Evolutionary conservation across 1,140 invertebrate genomes (phyloP).

Genomic region (Eubasilissa regina): DNA sequence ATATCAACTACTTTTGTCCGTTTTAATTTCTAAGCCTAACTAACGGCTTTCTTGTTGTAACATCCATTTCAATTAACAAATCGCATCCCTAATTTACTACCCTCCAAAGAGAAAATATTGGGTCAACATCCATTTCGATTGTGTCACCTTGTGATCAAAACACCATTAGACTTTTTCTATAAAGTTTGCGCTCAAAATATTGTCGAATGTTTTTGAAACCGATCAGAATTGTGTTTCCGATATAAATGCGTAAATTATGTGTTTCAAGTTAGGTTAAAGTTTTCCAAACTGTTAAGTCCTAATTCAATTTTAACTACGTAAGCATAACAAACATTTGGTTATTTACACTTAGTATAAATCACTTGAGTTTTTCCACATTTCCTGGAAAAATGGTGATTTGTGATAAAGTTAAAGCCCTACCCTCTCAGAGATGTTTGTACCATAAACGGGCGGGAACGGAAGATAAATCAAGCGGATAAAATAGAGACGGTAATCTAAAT

Average conservation of each 20-base stretch:
- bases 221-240: background rate
- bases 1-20: no score
- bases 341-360: constrained; percentile 19
- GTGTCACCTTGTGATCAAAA: no score
- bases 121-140: no score
- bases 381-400: constrained; percentile 21
- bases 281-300: constrained; percentile 10
- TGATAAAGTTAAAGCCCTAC: constrained; percentile 1
- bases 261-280: background rate
- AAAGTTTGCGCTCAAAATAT: no score
- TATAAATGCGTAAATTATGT: constrained; percentile 4
- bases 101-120: no score
- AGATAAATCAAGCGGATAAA: constrained; percentile 36
- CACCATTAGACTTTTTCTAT: no score
- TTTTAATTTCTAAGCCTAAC: no score
- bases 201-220: no score
- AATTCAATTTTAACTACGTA: constrained; percentile 23
- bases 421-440: background rate
- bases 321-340: constrained; percentile 16
- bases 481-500: constrained; percentile 39
- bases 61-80: no score
- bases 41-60: no score
- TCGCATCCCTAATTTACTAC: no score
- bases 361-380: constrained; percentile 15
- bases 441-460: constrained; percentile 19